Conservation (phyloP, 2,113 vertebrate genomes). For the Muntiacus muntjak region DNA sequence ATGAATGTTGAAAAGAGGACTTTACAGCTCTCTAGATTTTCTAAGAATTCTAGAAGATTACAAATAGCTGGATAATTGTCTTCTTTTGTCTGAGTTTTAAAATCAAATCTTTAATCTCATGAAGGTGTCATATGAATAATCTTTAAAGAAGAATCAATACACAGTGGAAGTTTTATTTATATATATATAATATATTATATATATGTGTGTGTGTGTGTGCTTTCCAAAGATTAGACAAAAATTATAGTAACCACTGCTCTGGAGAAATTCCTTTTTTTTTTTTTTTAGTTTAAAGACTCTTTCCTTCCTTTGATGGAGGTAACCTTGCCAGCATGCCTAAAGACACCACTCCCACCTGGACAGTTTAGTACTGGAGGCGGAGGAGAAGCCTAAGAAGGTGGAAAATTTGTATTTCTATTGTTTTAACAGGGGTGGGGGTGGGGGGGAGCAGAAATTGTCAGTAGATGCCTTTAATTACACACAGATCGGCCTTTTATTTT, state of each 20-base stretch:
- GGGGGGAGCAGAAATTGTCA: background rate
- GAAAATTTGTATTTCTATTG: background rate
- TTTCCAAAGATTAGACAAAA: background rate
- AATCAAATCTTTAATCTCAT: background rate
- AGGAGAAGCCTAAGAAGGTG: background rate
- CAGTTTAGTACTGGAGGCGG: background rate
- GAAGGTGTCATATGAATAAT: background rate
- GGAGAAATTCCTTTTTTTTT: background rate
- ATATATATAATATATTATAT: background rate
- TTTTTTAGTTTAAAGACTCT: background rate
- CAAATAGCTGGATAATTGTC: background rate
- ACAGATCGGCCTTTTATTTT: slow-evolving; percentile 30
- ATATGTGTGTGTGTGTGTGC: background rate
- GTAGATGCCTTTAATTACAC: slow-evolving; percentile 49
- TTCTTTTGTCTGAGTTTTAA: background rate
- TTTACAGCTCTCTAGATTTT: background rate
- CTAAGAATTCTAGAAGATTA: background rate
- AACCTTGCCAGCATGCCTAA: background rate
- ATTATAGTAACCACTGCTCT: background rate
- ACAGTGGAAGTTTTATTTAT: background rate
- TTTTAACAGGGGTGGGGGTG: background rate
- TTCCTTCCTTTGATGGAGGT: background rate
- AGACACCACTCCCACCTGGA: background rate
- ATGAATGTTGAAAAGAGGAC: background rate
- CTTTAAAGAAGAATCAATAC: background rate